Evolutionary conservation across 2,113 vertebrate genomes (phyloP), one percentile per base, ranked within the genome.

Genomic region (Paradoxurus hermaphroditus): DNA sequence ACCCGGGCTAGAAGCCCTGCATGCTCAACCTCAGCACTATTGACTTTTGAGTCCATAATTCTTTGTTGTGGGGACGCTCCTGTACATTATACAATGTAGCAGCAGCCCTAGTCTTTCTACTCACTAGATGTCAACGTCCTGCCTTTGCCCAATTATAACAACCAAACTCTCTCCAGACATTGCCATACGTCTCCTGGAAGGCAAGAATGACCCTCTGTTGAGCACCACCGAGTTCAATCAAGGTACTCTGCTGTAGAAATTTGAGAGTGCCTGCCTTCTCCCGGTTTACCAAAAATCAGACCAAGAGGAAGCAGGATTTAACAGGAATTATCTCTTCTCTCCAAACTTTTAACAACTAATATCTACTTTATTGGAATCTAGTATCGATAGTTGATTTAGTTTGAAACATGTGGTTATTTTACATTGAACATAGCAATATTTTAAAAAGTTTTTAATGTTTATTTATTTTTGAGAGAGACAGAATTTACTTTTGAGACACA

Each of bases 331-430:
- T 63, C 56, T 86, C 86, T 82, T 75, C 46, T 49, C 39, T 82
- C 53, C n/a, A 29, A 83, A 86, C 62, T 84, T 78, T 82, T 72
- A 75, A 34, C 3, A 12, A 27, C 81, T 31, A 67, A 27, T 75
- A 84, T 23, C 39, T 75, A 18, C 36, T 82, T 83, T 67, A 15
- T 13, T n/a, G 51, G 44, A 78, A 65, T 49, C 23, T 62, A 49
- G 13, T 34, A 53, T 51, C 62, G 41, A 27, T 44, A 39, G n/a
- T n/a, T 34, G 34, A 44, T 78, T 86, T 72, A 39, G 31, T 25
- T 77, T 68, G 13, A 65, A 77, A 73, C 59, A 62, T 29, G 78
- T 49, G 65, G 29, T 77, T 79, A 68, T 75, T 87, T 94, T 90
- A 53, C 21, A 68, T 41, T 23, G 70, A 79, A 77, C 14, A 4